A percentile compares a stretch with the other conserved stretches of the same genome.
Conservation (phyloP, 2,797 vertebrate genomes). For the Brachymystax lenok region DNA sequence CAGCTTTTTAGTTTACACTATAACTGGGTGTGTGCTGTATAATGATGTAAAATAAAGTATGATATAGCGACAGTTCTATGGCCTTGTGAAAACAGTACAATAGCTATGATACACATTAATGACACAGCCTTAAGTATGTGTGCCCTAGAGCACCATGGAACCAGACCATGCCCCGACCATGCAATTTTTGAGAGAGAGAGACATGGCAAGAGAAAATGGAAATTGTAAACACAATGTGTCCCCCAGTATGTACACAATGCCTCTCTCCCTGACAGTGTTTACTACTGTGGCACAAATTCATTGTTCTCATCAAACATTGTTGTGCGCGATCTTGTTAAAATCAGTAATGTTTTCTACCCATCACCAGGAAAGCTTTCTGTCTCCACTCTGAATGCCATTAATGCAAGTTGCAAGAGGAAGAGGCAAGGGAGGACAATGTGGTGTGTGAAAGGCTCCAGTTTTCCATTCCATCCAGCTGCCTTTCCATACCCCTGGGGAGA, state of each 20-base stretch:
- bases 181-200: too few relatives aligned
- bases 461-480: background rate
- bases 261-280: background rate
- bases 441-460: background rate
- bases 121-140: background rate
- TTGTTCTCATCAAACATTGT: background rate
- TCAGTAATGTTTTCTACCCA: background rate
- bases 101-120: background rate
- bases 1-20: background rate
- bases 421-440: background rate
- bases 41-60: background rate
- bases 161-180: too few relatives aligned
- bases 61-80: background rate
- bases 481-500: slow-evolving; percentile 3
- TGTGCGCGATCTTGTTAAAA: background rate
- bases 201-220: too few relatives aligned
- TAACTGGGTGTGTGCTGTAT: background rate
- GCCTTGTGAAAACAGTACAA: background rate
- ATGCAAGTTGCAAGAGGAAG: background rate
- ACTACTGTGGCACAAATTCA: background rate
- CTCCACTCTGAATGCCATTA: background rate
- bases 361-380: background rate
- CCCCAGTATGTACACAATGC: background rate
- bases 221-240: background rate
- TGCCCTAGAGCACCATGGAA: too few relatives aligned